Conservation (phyloP, 2,797 vertebrate genomes). For the Centroberyx gerrardi region DNA sequence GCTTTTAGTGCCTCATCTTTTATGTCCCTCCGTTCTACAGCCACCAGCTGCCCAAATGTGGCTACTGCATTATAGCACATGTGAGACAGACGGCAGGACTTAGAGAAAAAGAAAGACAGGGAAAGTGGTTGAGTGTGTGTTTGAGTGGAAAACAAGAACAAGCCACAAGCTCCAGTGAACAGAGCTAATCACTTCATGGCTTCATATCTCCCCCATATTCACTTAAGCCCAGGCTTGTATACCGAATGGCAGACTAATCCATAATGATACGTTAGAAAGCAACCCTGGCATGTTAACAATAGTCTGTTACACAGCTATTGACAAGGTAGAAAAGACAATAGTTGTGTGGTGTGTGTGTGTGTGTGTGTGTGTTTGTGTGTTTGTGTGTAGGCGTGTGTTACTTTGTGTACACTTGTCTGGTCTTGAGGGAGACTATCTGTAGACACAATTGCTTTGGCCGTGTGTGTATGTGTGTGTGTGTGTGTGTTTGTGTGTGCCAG, state of each 20-base stretch:
- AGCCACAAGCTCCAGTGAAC: background rate
- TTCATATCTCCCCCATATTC: background rate
- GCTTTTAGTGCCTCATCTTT: no score
- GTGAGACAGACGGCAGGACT: no score
- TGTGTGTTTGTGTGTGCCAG: constrained; percentile 1
- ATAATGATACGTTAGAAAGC: background rate
- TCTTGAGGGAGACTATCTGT: background rate
- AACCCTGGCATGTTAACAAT: no score
- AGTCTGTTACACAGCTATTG: background rate
- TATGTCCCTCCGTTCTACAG: no score
- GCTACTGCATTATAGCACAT: no score
- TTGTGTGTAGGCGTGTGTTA: background rate
- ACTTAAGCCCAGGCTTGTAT: background rate
- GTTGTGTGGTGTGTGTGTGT: background rate
- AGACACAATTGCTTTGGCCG: background rate
- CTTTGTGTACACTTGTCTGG: background rate
- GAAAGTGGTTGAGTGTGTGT: background rate
- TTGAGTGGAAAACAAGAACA: background rate
- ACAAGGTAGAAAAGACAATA: background rate
- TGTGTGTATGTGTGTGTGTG: constrained; percentile 9
- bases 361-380: constrained; percentile 8
- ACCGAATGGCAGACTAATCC: background rate
- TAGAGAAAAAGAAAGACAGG: no score
- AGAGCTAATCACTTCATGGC: background rate
- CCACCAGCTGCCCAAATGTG: no score